Conservation (phyloP, 1,140 invertebrate species). For the Drosophila prosaltans region DNA sequence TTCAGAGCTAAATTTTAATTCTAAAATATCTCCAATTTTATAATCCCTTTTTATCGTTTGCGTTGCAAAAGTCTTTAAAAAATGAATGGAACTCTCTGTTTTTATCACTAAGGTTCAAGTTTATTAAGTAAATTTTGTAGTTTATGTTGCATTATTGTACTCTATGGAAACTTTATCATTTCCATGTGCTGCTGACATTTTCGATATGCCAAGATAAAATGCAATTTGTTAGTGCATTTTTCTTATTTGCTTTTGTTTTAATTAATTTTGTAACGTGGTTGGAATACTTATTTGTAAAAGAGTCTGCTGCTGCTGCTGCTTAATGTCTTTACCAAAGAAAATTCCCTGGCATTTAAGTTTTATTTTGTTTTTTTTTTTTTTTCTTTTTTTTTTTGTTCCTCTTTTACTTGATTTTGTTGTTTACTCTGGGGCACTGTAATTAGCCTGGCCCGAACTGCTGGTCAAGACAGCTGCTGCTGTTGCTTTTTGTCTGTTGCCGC, state of each 20-base stretch:
- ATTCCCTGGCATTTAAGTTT: constrained; percentile 36
- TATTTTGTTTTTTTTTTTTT: constrained; percentile 24
- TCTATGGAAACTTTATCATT: constrained; percentile 18
- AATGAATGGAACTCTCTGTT: too few species aligned
- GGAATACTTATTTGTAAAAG: constrained; percentile 44
- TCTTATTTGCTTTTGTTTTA: neutral
- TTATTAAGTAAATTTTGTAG: too few species aligned
- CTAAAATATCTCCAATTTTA: too few species aligned
- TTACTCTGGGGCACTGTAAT: constrained; percentile 69
- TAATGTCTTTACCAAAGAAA: constrained; percentile 61
- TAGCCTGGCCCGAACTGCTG: constrained; percentile 48
- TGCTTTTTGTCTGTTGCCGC: constrained; percentile 52
- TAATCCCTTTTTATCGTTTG: too few species aligned
- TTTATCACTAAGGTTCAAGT: too few species aligned
- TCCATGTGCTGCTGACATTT: constrained; percentile 46
- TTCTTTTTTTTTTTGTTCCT: constrained; percentile 38
- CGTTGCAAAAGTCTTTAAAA: too few species aligned
- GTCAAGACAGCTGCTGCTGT: constrained; percentile 66
- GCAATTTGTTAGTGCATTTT: constrained; percentile 62
- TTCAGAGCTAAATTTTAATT: too few species aligned
- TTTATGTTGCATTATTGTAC: constrained; percentile 55
- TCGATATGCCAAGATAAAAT: constrained; percentile 55
- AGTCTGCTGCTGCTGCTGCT: constrained; percentile 33
- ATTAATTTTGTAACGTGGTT: constrained; percentile 49
- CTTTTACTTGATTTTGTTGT: constrained; percentile 41